Evolutionary conservation across 2,797 vertebrate genomes (phyloP), one percentile per base, ranked within the genome.

Genomic region (Myotis findleyi): DNA sequence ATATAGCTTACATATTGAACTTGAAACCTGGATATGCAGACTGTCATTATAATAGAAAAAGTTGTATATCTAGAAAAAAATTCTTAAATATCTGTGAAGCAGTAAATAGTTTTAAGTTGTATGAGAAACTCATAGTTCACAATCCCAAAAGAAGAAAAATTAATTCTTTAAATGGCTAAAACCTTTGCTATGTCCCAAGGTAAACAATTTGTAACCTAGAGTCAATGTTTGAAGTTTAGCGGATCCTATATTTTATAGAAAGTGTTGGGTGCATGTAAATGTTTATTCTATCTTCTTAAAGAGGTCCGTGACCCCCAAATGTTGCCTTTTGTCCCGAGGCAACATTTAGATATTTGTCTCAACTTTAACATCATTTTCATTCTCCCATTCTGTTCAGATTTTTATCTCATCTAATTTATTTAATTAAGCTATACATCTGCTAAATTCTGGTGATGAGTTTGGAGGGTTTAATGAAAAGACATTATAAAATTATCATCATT

Each of bases 81-180:
- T 16, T 62, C 17, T 83, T 92, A 95, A 90, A 55, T 83, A 64
- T 68, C 75, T 68, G 13, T 80, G 20, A 25, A 76, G 33, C 69
- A 86, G 36, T 90, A 44, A 89, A 33, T 1, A 68, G 38, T 59
- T 92, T 82, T 86, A 64, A 89, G 30, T 81, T 84, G 17, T 95
- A 8, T 73, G 47, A 87, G 71, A 96, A 88, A 92, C 2, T 23
- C 27, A 20, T 36, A 88, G 38, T 72, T 95, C 33, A 77, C 6
- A 93, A 21, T 95, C 13, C 27, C 17, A 33, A 82, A 95, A 83
- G 72, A 21, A 55, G 10, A 83, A 62, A 89, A 41, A 3, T 47
- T n/a, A 51, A 38, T 86, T 93, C 18, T 91, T 93, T 95, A 87
- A 94, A 75, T 64, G 84, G 51, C 38, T 84, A n/a, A 85, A 90